Base-by-base conservation (phyloP, 2,113 vertebrate species). In the Prolemur simus region DNA sequence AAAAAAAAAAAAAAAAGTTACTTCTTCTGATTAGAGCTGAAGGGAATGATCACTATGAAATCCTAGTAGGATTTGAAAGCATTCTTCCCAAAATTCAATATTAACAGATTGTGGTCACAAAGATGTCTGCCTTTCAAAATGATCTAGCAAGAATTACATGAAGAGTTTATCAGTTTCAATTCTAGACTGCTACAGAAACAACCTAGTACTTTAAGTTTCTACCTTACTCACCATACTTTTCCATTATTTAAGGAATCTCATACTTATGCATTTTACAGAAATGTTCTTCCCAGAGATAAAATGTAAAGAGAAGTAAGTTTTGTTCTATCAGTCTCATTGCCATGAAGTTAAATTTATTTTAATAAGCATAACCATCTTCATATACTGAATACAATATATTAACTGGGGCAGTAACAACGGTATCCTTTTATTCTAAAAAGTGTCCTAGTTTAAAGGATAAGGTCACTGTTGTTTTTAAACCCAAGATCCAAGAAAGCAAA, bases 401-500 rank as follows among this genome's bases (percentile, higher is more conserved):
- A 90, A 32, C 49, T 25, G 39, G 18, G n/a, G 8, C 47, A 81
- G 23, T 88, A 91, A 69, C 45, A 54, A 12, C 6, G 21, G 13
- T 71, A 88, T 2, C 7, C 27, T 89, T 96, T n/a, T 12, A 74
- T 87, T 56, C 84, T 92, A 52, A 90, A 84, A 90, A 47, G 37
- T 45, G 8, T 84, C 13, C 20, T 68, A 45, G 23, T 37, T 95
- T 95, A 76, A 21, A 69, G 15, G 12, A 89, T 56, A 90, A 71
- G 21, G 66, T 54, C 20, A 54, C 73, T 92, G 10, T 63, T 80
- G 27, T 92, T 82, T 73, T 47, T 74, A 87, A 77, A 94, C 18
- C 5, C 6, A 97, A 81, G 60, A 76, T 81, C 69, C 56, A 97
- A 97, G n/a, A 96, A 97, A 91, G 69, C 27, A 94, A 93, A 90